phyloP scores from a whole-genome alignment of 2,797 vertebrate species.

The Sebastes matsubarae region DNA sequence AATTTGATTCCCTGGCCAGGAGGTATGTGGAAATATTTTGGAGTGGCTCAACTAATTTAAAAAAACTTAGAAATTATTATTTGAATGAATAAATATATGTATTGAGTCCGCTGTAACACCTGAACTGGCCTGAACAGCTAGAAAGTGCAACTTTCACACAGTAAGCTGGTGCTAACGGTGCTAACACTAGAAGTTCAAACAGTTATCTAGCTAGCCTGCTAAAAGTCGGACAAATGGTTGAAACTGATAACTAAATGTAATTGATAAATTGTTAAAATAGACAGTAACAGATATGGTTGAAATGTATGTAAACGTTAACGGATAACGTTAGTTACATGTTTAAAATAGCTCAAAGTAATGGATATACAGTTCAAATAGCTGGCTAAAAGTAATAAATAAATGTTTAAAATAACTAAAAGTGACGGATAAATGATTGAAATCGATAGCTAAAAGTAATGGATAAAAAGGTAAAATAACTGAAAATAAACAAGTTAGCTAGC shows the following conservation, averaged over 20 bases:
- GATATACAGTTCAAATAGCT: background rate
- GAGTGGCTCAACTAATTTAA: background rate
- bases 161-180: too few relatives aligned
- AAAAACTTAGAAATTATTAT: background rate
- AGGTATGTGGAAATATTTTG: background rate
- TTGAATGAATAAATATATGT: background rate
- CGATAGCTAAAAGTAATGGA: background rate
- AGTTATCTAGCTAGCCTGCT: too few relatives aligned
- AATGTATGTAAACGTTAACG: background rate
- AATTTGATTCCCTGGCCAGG: too few relatives aligned
- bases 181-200: too few relatives aligned
- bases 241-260: too few relatives aligned
- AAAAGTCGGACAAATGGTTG: too few relatives aligned
- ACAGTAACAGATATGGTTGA: background rate
- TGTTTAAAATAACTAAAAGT: background rate
- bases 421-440: too few relatives aligned
- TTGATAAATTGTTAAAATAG: background rate
- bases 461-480: background rate
- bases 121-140: too few relatives aligned
- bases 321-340: background rate
- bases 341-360: background rate
- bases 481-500: background rate
- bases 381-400: background rate
- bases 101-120: too few relatives aligned
- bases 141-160: too few relatives aligned